phyloP scores from a whole-genome alignment of 2,113 vertebrate species.

The Eolophus roseicapilla region DNA sequence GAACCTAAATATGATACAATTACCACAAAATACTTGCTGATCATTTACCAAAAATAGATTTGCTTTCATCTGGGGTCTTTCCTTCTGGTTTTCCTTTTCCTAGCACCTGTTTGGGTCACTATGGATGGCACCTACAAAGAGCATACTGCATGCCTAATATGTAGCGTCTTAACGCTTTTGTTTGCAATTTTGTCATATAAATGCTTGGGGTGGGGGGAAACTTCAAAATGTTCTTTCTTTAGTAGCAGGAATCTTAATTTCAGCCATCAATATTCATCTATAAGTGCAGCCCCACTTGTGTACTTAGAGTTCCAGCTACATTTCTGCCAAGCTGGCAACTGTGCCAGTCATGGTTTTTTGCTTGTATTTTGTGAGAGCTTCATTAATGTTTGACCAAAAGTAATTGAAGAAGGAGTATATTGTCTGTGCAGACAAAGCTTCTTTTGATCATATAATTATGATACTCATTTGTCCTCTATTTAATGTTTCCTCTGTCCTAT shows the following conservation, averaged over 20 bases:
- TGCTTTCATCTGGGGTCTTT: background rate
- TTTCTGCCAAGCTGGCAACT: background rate
- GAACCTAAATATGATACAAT: background rate
- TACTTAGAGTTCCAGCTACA: background rate
- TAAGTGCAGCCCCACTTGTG: accelerated
- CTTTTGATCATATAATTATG: background rate
- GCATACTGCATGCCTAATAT: background rate
- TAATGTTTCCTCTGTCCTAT: background rate
- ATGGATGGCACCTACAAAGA: background rate
- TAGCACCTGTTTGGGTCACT: background rate
- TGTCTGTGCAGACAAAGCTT: background rate
- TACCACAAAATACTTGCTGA: background rate
- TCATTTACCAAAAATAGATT: background rate
- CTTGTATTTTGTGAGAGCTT: background rate
- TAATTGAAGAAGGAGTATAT: background rate
- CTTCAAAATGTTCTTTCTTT: background rate
- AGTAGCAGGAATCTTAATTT: background rate
- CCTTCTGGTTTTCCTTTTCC: background rate
- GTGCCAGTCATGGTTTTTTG: background rate
- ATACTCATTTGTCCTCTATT: background rate
- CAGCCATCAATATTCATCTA: background rate
- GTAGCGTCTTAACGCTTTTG: background rate
- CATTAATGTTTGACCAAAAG: background rate
- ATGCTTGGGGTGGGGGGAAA: background rate
- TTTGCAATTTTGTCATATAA: background rate